Evolutionary conservation across 1,140 invertebrate species (phyloP).

Genomic region (Drosophila azteca): DNA sequence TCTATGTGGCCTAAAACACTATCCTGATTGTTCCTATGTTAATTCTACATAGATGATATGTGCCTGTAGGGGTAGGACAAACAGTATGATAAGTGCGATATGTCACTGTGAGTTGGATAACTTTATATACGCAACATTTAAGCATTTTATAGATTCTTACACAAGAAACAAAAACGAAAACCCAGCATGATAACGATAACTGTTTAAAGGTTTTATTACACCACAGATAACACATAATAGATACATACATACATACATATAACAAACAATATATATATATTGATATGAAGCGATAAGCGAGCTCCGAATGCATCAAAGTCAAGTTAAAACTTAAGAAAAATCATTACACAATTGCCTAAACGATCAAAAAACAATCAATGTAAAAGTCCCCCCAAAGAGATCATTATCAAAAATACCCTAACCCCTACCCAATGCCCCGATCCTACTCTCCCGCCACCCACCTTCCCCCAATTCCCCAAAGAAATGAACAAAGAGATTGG

Average conservation of each 20-base stretch:
- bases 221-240: constrained; percentile 34
- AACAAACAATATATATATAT: constrained; percentile 11
- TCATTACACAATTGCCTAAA: constrained; percentile 32
- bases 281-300: constrained; percentile 25
- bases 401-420: constrained; percentile 10
- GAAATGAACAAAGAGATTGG: constrained; percentile 60
- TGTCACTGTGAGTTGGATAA: constrained; percentile 36
- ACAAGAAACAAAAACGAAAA: constrained; percentile 9
- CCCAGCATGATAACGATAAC: constrained; percentile 40
- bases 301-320: constrained; percentile 35
- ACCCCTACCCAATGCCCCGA: constrained; percentile 5
- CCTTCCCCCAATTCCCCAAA: constrained; percentile 42
- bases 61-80: constrained; percentile 18
- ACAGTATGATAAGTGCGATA: constrained; percentile 31
- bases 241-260: constrained; percentile 32
- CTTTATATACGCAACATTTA: constrained; percentile 41
- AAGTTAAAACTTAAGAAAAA: constrained; percentile 40
- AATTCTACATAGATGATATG: constrained; percentile 27
- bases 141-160: constrained; percentile 50
- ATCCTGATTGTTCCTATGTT: constrained; percentile 43
- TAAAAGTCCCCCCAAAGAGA: constrained; percentile 21
- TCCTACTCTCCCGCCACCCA: constrained; percentile 4
- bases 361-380: constrained; percentile 43
- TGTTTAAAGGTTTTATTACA: constrained; percentile 46
- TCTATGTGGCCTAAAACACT: constrained; percentile 18